Percentiles rank a stretch among this genome's conserved stretches.
These are phyloP conservation scores for Leptinotarsa rubiginosa DNA, from an alignment of 2,888 invertebrate genomes.

Conservation along the genomic window DNA sequence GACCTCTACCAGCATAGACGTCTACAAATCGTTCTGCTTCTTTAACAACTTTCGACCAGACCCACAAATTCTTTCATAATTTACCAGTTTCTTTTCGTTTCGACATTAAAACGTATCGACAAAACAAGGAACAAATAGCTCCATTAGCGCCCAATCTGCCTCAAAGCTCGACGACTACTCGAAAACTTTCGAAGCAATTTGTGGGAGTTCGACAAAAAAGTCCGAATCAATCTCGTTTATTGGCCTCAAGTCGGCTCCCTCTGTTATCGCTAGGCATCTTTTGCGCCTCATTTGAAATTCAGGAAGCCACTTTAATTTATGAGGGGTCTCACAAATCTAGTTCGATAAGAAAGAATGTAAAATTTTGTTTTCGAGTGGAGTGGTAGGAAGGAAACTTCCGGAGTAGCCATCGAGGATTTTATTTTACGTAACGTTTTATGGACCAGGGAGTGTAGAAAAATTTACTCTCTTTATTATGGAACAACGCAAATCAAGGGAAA, in stretches of 20 bases:
- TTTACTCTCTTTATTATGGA: too few species aligned
- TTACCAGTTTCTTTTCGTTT: slow-evolving; percentile 9
- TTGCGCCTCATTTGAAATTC: slow-evolving; percentile 56
- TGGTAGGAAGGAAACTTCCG: slow-evolving; percentile 13
- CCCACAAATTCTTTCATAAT: slow-evolving; percentile 11
- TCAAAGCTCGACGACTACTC: slow-evolving; percentile 49
- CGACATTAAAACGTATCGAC: slow-evolving; percentile 32
- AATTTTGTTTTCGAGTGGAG: slow-evolving; percentile 19
- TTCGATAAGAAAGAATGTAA: slow-evolving; percentile 25
- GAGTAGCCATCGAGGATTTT: neutral
- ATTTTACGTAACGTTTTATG: neutral
- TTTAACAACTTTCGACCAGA: neutral
- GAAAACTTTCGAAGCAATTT: slow-evolving; percentile 56
- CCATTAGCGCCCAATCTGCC: slow-evolving; percentile 57
- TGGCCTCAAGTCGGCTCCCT: slow-evolving; percentile 51
- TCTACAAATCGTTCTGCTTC: neutral
- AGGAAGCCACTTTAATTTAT: slow-evolving; percentile 55
- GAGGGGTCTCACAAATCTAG: slow-evolving; percentile 46
- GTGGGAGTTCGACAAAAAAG: slow-evolving; percentile 53
- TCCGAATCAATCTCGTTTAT: slow-evolving; percentile 58
- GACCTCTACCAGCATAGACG: neutral
- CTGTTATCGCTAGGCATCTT: slow-evolving; percentile 52
- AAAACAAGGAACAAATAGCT: slow-evolving; percentile 50
- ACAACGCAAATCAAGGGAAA: too few species aligned
- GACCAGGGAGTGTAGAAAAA: neutral